These are phyloP conservation scores for Monoplex corrugatus DNA, from an alignment of 2,888 invertebrate genomes.

Conservation along the genomic window DNA sequence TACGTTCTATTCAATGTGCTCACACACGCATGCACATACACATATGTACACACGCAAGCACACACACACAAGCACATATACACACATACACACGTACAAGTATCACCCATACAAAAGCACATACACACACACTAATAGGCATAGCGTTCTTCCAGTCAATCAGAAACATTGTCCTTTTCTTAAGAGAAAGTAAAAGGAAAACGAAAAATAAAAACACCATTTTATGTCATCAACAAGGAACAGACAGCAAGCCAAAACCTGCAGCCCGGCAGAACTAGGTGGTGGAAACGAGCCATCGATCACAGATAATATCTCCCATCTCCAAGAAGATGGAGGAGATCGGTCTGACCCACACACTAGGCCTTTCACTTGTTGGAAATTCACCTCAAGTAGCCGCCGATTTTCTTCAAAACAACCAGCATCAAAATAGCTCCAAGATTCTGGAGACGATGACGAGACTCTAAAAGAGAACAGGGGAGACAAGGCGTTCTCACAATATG, in stretches of 20 bases:
- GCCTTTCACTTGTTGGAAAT: conserved; percentile 30
- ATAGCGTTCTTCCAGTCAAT: no score
- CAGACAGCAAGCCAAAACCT: neutral
- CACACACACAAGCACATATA: neutral
- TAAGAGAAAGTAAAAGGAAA: neutral
- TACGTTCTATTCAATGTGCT: no score
- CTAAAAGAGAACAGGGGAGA: neutral
- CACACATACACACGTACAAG: neutral
- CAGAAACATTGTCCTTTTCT: no score
- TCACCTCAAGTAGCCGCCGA: conserved; percentile 33
- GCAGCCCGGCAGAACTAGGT: neutral
- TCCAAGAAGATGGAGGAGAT: neutral
- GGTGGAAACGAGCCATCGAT: neutral
- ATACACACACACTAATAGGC: conserved; percentile 26
- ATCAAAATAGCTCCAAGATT: neutral
- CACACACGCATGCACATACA: conserved; percentile 8
- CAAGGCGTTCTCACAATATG: neutral
- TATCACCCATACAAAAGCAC: neutral
- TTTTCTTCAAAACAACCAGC: neutral
- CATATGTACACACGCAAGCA: neutral
- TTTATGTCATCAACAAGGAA: neutral
- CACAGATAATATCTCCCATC: conserved; percentile 7
- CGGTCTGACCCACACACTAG: neutral
- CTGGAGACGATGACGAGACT: neutral
- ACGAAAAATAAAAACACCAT: neutral